Conservation (phyloP, 2,113 vertebrate species). For the Saguinus imperator region DNA sequence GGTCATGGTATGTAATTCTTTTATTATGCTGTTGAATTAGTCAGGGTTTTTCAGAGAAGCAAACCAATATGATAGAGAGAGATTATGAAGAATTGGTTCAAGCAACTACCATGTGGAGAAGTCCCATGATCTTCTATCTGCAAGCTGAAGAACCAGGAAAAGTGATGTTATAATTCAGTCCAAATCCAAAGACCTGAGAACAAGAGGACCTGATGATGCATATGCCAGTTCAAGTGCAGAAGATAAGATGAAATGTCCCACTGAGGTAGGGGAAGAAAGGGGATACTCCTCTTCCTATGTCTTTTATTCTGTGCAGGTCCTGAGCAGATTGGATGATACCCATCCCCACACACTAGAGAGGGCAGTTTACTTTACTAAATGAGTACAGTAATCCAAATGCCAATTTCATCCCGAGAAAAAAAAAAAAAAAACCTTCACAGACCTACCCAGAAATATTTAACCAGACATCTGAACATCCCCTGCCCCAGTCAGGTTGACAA, state of each 20-base stretch:
- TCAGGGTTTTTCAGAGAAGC: not conserved
- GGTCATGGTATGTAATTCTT: not conserved
- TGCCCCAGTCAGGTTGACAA: not conserved
- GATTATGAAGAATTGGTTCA: not conserved
- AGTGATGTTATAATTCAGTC: not conserved
- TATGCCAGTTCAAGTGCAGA: not conserved
- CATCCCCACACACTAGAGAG: not conserved
- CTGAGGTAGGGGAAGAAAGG: not conserved
- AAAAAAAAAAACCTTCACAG: not conserved
- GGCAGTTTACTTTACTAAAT: not conserved
- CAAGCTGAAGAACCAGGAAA: not conserved
- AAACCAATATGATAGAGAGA: not conserved
- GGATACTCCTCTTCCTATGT: not conserved
- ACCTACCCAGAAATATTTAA: not conserved
- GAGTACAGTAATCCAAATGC: not conserved
- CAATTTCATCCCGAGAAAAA: not conserved
- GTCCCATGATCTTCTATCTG: not conserved
- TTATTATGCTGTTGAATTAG: not conserved
- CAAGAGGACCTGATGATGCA: not conserved
- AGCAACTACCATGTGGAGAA: not conserved
- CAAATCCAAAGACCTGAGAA: not conserved
- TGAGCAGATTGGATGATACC: not conserved
- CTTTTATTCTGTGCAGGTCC: not conserved
- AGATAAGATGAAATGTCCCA: not conserved
- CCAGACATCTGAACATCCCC: not conserved